Evolutionary conservation across 1,140 invertebrate genomes (phyloP), one percentile per base, ranked within the genome.

Genomic region (Heliconius eleuchia): DNA sequence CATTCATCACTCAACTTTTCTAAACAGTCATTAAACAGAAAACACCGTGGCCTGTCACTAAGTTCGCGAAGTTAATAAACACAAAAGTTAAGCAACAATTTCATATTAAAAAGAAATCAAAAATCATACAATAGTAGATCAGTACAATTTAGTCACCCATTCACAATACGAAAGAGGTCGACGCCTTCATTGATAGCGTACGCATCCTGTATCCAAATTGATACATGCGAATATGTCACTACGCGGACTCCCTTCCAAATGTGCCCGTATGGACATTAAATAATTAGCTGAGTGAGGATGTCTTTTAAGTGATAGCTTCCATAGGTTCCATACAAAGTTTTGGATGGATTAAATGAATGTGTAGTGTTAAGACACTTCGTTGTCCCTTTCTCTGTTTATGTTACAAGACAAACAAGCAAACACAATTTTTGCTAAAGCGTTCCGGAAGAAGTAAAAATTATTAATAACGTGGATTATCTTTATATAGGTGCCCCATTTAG

Each of bases 141-240:
- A 13, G 13, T 27, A 66, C 27, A 66, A 71, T 73, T 46, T 52
- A 60, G 73, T 71, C 71, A 80, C 76, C 77, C 77, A 85, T 83
- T 83, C 77, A 86, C 86, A 83, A 84, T 66, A 66, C 60, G 79
- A 84, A 86, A 87, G 88, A 88, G 89, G 88, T 89, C 89, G 83
- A 83, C 85, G 87, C 83, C 85, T 85, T 83, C 71, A 83, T 86
- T 89, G 89, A 90, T 90, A 90, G 86, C 82, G 79, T 74, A 86
- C 85, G 80, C 87, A 91, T 91, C 89, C 89, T 88, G 87, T 78
- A 81, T 37, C 74, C 73, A 83, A 90, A 88, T 90, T 89, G 82
- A 81, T 77, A 83, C 77, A 80, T 84, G 80, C 80, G 78, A 82
- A 82, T 78, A 66, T 66, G 60, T 66, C 27, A 66, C 60, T 30